phyloP scores from a whole-genome alignment of 2,113 vertebrate species.

The Tachycineta bicolor region DNA sequence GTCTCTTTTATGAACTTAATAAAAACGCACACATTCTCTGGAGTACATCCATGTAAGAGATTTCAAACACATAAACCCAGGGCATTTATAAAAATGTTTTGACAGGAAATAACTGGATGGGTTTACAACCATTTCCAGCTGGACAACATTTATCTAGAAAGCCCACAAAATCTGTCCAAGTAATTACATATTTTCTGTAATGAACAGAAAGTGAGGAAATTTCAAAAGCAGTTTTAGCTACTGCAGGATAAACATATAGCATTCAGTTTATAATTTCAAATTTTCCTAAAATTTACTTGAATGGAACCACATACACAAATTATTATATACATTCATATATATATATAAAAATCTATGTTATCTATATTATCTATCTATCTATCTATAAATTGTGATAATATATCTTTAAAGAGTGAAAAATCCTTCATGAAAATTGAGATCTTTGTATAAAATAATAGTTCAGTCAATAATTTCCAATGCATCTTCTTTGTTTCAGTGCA shows the following conservation, averaged over 20 bases:
- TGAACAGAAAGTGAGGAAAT: background rate
- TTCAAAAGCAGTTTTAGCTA: background rate
- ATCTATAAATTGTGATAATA: background rate
- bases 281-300: background rate
- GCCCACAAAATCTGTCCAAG: background rate
- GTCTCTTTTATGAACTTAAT: background rate
- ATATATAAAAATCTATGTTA: too few relatives aligned
- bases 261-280: background rate
- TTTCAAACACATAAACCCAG: background rate
- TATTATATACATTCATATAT: background rate
- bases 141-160: background rate
- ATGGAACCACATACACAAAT: background rate
- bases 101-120: background rate
- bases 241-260: background rate
- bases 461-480: background rate
- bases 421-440: background rate
- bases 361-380: too few relatives aligned
- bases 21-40: background rate
- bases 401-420: background rate
- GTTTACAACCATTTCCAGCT: background rate
- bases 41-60: background rate
- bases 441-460: background rate
- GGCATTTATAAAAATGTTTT: background rate
- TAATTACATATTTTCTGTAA: background rate
- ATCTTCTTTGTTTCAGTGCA: background rate